Evolutionary conservation across 2,888 invertebrate species (phyloP), one percentile per base, ranked within the genome.

Genomic region (Cataglyphis livida): DNA sequence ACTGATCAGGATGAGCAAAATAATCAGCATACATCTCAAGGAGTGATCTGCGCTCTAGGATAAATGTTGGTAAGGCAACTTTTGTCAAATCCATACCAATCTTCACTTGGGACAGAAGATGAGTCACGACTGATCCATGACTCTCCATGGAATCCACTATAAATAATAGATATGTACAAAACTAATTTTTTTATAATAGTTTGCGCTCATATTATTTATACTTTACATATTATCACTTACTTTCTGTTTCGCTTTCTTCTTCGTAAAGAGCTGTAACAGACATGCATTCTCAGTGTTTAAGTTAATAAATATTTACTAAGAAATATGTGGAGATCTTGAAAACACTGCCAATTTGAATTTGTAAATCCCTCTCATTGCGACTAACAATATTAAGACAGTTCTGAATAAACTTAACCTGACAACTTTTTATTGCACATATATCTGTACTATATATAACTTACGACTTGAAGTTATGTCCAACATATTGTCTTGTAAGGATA

Each of bases 11-110:
- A 96, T 99, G 99, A 15, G 99, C 99, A 95, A 99, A 99, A 94
- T 99, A 99, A 95, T 99, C 99, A 70, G 99, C 99, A 95, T 99
- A 99, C 99, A 99, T 99, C 95, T 99, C 99, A 66, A 99, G 96
- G 57, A 99, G 96, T 0, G 99, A 99, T 85, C 99, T 96, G 94
- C 99, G 96, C 95, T 99, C 99, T 91, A 99, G 95, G 91, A 99
- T 99, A 94, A 99, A 99, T 38, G 99, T 99, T 32, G 99, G 99
- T 87, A 99, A 95, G 75, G 99, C 99, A 85, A 99, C 98, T 96
- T 99, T 99, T 15, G 99, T 99, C 93, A 99, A 96, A 95, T 99
- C 99, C 99, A 99, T 99, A 86, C 99, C 99, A 93, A 99, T 99
- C 95, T 99, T 98, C 87, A 99, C 99, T 95, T 99, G 99, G 1